Evolutionary conservation across 2,797 vertebrate genomes (phyloP).

Genomic region (Fringilla coelebs): DNA sequence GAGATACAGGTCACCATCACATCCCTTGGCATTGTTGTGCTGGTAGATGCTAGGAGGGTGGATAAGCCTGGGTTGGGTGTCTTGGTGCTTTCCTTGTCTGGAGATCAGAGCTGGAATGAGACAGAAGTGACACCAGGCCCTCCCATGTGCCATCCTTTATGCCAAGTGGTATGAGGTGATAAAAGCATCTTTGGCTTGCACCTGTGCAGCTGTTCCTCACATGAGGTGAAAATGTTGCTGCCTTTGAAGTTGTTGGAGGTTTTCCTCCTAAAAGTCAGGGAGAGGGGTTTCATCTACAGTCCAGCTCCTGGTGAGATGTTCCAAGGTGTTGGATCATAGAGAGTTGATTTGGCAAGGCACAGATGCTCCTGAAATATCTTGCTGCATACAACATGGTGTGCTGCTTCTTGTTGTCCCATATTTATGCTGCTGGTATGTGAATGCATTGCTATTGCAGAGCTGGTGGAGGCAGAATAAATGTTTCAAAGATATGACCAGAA

Average conservation of each 20-base stretch:
- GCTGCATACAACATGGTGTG: not conserved
- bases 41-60: not conserved
- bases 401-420: not conserved
- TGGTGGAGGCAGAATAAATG: not conserved
- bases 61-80: not conserved
- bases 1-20: not conserved
- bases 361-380: not conserved
- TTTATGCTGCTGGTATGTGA: not conserved
- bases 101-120: not conserved
- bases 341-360: not conserved
- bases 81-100: not conserved
- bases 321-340: not conserved
- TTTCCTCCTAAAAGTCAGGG: not conserved
- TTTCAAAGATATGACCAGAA: not conserved
- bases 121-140: not conserved
- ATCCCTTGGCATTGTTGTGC: not conserved
- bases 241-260: not conserved
- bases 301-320: not conserved
- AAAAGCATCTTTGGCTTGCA: not conserved
- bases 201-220: not conserved
- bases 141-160: not conserved
- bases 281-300: not conserved
- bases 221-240: not conserved
- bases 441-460: not conserved
- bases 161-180: not conserved